These are phyloP conservation scores for Heterotis niloticus DNA, from an alignment of 2,113 vertebrate species.

Conservation along the genomic window DNA sequence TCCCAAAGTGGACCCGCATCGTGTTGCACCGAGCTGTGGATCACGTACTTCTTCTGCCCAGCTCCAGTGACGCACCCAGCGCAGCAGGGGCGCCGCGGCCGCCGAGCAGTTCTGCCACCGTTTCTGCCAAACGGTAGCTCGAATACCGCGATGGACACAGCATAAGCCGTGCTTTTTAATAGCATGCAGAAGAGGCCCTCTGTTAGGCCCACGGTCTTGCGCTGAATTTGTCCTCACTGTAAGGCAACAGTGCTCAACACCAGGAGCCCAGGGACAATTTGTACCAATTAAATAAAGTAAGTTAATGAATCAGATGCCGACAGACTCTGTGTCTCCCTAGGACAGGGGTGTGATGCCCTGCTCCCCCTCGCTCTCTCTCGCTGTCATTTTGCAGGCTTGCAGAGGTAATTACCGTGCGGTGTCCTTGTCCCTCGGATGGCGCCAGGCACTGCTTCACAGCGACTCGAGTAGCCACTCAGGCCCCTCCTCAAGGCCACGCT, in stretches of 20 bases:
- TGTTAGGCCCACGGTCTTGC: background rate
- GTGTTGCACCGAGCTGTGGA: background rate
- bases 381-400: background rate
- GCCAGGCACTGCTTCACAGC: conserved; percentile 44
- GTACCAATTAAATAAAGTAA: conserved; percentile 44
- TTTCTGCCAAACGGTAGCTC: too few relatives aligned
- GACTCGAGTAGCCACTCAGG: conserved; percentile 34
- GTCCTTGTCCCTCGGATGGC: conserved; percentile 49
- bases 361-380: background rate
- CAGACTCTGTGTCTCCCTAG: conserved; percentile 30
- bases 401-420: conserved; percentile 3
- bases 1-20: background rate
- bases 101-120: too few relatives aligned
- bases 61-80: background rate
- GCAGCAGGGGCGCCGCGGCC: background rate
- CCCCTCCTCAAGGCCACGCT: conserved; percentile 45
- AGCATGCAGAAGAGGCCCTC: background rate
- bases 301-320: conserved; percentile 35
- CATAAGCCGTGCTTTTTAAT: background rate
- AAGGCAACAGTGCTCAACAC: conserved; percentile 27
- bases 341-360: conserved; percentile 20
- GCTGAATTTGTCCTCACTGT: background rate
- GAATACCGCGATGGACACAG: too few relatives aligned
- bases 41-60: background rate
- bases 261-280: conserved; percentile 38